Evolutionary conservation across 2,797 vertebrate genomes (phyloP), one percentile per base, ranked within the genome.

Genomic region (Syncerus caffer): DNA sequence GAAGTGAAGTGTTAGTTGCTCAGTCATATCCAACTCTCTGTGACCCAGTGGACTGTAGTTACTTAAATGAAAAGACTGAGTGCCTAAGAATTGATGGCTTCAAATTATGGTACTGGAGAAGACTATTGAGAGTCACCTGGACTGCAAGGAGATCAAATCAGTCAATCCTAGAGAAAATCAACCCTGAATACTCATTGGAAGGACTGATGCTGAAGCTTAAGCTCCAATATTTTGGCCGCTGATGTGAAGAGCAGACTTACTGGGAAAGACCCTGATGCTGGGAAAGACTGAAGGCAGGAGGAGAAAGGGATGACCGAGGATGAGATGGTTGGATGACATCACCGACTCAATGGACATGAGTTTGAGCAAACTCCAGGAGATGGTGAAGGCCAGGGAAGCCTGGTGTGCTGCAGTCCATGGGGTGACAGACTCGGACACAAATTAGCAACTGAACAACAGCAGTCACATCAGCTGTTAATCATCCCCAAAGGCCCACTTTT

Each of bases 251-350:
- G 19, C 64, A 71, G 64, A 71, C 19, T 71, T 0, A 0, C 34
- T 38, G 19, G 34, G 64, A 71, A 71, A 71, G 34, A 38, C 34
- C 19, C n/a, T 38, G 64, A 23, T 6, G 19, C 19, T 71, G 64
- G n/a, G 19, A 71, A 71, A 38, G 64, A 71, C 34, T 38, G 64
- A 38, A 71, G 19, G 64, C 34, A 38, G 64, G n/a, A 23, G 64
- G 10, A 71, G 64, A 71, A 38, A 38, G 34, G 34, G 64, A 71
- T 0, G 3, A 38, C 64, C 10, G 1, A 38, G 10, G 19, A 71
- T 38, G 19, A 71, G n/a, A 71, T 38, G 10, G 19, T 23, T 71
- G 34, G 34, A 71, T 71, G 64, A 23, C 34, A 71, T 71, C 34
- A 71, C 19, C 0, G 2, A 71, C 64, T 71, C n/a, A 38, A 71